Base-by-base conservation (phyloP, 2,113 vertebrate species). In the Nematolebias whitei region DNA sequence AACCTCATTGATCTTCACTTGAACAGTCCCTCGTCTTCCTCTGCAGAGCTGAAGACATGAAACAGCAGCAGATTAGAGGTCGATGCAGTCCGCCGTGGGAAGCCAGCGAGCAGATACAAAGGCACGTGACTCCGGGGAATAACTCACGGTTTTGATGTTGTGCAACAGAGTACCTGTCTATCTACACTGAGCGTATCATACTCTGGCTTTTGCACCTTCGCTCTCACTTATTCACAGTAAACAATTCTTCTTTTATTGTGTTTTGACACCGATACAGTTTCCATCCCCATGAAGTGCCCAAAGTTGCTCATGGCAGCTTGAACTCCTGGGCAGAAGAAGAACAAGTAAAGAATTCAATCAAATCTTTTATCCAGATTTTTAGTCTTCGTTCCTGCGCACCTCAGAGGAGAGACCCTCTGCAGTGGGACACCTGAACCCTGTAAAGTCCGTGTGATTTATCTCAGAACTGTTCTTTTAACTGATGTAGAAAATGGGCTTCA, bases 51-150 rank as follows among this genome's bases (percentile, higher is more conserved):
- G 20, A 80, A 77, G 78, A 88, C 82, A 85, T 90, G 88, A 90
- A 90, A 88, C 83, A 2, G 85, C 78, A 84, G 86, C 78, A 90
- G 86, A 88, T 88, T 90, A 87, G 87, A 85, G 86, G 85, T 85
- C 77, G 80, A 90, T 85, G 86, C 80, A 63, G 82, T 79, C 85
- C 74, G 72, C 87, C 82, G 85, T 87, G 84, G 85, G 89, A 90
- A 89, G 84, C 87, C 41, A 40, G 79, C 82, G 84, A 84, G 81
- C 85, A 88, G 85, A 88, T 88, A 87, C 88, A 88, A 88, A 84
- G 85, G 78, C 80, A 68, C 84, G 77, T 52, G 62, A 71, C 88
- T 82, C 86, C 0, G 43, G 88, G 88, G 87, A 87, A 77, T 71
- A 50, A 59, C 81, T 84, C 87, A 74, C 68, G 84, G 84, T 89